phyloP scores from a whole-genome alignment of 2,797 vertebrate genomes.

The Scolopax rusticola region DNA sequence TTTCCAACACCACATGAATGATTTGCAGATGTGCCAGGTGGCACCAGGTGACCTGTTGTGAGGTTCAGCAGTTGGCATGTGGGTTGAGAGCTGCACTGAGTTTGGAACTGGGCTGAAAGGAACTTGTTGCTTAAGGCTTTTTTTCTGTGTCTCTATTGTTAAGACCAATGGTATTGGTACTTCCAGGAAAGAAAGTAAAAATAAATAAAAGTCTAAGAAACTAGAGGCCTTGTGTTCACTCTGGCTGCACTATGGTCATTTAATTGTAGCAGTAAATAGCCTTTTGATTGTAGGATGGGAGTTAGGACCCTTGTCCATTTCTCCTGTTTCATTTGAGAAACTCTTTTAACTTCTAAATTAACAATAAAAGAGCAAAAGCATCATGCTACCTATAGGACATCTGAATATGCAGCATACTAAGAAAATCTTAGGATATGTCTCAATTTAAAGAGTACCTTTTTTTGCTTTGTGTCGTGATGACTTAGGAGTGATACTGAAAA shows the following conservation, averaged over 20 bases:
- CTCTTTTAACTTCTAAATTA: neutral
- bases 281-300: neutral
- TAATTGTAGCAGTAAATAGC: neutral
- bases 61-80: neutral
- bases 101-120: neutral
- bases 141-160: neutral
- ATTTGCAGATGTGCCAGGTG: neutral
- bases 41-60: neutral
- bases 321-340: neutral
- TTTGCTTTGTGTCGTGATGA: neutral
- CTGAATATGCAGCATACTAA: neutral
- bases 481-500: neutral
- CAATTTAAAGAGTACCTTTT: neutral
- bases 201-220: neutral
- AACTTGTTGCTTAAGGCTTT: neutral
- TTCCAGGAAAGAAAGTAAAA: neutral
- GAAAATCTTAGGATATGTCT: neutral
- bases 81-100: neutral
- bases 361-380: neutral
- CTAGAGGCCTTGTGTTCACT: neutral
- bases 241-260: neutral
- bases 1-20: neutral
- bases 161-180: neutral
- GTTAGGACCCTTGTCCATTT: accelerated
- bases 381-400: neutral